phyloP scores from a whole-genome alignment of 2,797 vertebrate species.

The Ammospiza maritima region DNA sequence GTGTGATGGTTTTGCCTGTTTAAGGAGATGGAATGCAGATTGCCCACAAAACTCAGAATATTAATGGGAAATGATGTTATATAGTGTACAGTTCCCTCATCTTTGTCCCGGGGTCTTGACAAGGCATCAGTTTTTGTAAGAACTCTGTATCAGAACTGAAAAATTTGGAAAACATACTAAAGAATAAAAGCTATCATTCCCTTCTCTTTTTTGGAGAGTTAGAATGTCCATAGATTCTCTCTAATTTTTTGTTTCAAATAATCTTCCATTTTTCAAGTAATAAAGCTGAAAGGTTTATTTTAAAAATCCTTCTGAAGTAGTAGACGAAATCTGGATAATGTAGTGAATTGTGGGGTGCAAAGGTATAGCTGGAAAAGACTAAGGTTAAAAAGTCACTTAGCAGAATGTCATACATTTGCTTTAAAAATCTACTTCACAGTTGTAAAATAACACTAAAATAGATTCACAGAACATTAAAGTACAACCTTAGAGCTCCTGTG shows the following conservation, averaged over 20 bases:
- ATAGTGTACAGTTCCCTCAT: accelerated
- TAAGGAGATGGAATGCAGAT: not conserved
- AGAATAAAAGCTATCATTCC: not conserved
- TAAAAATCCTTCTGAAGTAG: not conserved
- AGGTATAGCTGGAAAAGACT: not conserved
- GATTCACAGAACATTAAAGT: not conserved
- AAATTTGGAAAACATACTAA: not conserved
- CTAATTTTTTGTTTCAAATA: not conserved
- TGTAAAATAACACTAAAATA: not conserved
- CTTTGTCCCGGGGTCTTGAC: not conserved
- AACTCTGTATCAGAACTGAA: not conserved
- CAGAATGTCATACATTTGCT: not conserved
- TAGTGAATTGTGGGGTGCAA: not conserved
- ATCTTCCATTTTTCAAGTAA: not conserved
- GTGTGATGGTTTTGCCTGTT: not conserved
- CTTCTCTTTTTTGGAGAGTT: not conserved
- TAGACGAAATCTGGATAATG: not conserved
- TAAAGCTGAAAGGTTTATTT: not conserved
- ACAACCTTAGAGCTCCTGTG: accelerated
- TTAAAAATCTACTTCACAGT: not conserved
- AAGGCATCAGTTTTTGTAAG: not conserved
- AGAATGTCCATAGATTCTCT: not conserved
- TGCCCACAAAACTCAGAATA: not conserved
- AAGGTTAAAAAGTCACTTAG: not conserved
- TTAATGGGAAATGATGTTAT: not conserved